Percentiles rank a stretch among this genome's conserved stretches.
Conservation (phyloP, 2,113 vertebrate genomes). For the Ctenomys sociabilis region DNA sequence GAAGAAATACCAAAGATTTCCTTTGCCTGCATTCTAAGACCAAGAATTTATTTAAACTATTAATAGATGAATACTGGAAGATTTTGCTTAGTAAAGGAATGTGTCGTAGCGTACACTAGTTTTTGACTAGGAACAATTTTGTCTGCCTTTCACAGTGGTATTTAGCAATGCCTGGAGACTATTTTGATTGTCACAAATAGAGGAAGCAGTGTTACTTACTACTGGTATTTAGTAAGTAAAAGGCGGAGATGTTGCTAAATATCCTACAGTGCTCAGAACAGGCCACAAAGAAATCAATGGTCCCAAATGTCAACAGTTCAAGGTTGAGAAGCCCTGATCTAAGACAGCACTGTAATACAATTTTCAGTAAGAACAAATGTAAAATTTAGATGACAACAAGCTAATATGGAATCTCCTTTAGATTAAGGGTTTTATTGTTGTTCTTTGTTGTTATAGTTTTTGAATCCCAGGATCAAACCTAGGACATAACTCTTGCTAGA, state of each 20-base stretch:
- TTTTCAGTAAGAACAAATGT: background rate
- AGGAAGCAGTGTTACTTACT: background rate
- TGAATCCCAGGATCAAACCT: too few relatives aligned
- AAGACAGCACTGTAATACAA: background rate
- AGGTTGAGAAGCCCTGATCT: background rate
- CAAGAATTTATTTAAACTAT: background rate
- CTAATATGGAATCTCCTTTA: background rate
- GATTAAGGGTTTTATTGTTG: too few relatives aligned
- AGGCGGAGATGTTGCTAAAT: background rate
- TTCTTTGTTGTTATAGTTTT: too few relatives aligned
- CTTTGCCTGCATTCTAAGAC: background rate
- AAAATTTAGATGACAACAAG: background rate
- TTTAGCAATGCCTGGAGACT: background rate
- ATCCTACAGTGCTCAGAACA: background rate
- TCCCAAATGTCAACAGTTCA: background rate
- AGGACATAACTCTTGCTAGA: too few relatives aligned
- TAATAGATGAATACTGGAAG: constrained; percentile 7
- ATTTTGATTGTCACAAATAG: background rate
- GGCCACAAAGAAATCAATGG: background rate
- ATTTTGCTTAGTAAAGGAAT: background rate
- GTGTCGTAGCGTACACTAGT: background rate
- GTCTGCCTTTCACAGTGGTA: too few relatives aligned
- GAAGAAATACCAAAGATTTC: background rate
- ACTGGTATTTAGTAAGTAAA: background rate
- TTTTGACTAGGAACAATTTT: background rate